phyloP scores from a whole-genome alignment of 2,888 invertebrate species.

The Rhorus exstirpatorius region DNA sequence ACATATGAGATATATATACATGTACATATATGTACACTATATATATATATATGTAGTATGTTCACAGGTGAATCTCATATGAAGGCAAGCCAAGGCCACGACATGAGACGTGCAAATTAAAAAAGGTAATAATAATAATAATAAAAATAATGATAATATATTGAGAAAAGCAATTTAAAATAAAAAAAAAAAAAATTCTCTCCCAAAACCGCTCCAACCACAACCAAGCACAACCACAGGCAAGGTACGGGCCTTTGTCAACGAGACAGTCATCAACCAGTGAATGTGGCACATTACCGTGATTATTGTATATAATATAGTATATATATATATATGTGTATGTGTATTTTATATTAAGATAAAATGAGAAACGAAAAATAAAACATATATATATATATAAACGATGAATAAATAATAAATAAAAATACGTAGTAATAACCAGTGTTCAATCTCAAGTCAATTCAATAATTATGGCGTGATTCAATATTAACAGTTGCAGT shows the following conservation, averaged over 20 bases:
- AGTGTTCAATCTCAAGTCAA: constrained; percentile 78
- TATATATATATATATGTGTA: constrained; percentile 76
- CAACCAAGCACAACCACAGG: constrained; percentile 86
- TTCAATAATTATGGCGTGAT: constrained; percentile 77
- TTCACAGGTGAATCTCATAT: constrained; percentile 85
- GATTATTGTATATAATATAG: constrained; percentile 82
- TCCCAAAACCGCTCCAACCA: constrained; percentile 86
- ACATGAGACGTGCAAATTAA: constrained; percentile 86
- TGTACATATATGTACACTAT: constrained; percentile 75
- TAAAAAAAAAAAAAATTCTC: constrained; percentile 85
- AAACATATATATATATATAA: constrained; percentile 41
- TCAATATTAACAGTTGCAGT: constrained; percentile 80
- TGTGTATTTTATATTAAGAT: constrained; percentile 68
- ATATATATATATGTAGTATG: constrained; percentile 75
- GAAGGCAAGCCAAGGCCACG: constrained; percentile 86
- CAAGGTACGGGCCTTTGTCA: constrained; percentile 85
- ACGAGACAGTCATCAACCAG: constrained; percentile 85
- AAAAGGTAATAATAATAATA: constrained; percentile 82
- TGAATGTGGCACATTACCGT: constrained; percentile 85
- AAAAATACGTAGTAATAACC: constrained; percentile 75
- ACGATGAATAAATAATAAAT: constrained; percentile 55
- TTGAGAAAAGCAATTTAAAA: constrained; percentile 84
- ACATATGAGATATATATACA: constrained; percentile 74
- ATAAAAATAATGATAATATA: constrained; percentile 74
- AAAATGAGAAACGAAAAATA: no score